These are phyloP conservation scores for Aphaenogaster ashmeadi DNA, from an alignment of 1,140 invertebrate species.

Conservation along the genomic window DNA sequence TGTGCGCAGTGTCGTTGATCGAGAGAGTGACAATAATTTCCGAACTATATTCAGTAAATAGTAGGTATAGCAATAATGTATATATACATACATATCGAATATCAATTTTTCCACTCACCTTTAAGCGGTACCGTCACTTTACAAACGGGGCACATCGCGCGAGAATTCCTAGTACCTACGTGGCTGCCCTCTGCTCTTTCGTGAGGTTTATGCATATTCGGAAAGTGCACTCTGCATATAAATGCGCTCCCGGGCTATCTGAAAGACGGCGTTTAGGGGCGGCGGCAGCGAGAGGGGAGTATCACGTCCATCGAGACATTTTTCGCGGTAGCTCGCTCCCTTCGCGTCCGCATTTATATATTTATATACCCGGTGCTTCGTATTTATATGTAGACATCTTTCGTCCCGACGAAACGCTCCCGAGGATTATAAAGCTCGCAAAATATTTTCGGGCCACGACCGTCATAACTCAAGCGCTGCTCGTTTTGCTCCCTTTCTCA, in stretches of 20 bases:
- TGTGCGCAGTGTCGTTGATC: not conserved
- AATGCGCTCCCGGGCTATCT: conserved; percentile 69
- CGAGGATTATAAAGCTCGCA: conserved; percentile 82
- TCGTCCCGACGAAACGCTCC: conserved; percentile 74
- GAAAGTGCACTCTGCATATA: conserved; percentile 77
- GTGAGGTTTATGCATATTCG: conserved; percentile 77
- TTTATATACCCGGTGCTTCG: conserved; percentile 69
- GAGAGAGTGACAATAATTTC: not conserved
- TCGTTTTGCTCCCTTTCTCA: conserved; percentile 73
- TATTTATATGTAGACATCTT: conserved; percentile 70
- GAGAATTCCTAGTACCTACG: conserved; percentile 69
- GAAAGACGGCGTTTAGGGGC: conserved; percentile 69
- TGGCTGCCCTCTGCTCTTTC: conserved; percentile 53
- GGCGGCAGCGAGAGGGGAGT: conserved; percentile 5
- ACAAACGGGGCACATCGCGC: conserved; percentile 70
- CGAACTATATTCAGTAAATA: conserved; percentile 1
- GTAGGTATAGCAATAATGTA: not conserved
- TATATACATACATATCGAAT: conserved; percentile 64
- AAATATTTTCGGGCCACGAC: conserved; percentile 83
- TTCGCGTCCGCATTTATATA: conserved; percentile 58
- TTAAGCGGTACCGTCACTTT: conserved; percentile 72
- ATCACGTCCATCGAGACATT: conserved; percentile 75
- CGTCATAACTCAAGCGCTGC: conserved; percentile 80
- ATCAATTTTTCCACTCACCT: conserved; percentile 71
- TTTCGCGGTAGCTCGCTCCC: conserved; percentile 56